phyloP scores from a whole-genome alignment of 2,888 invertebrate genomes.

The Stenolophus ochropezus region DNA sequence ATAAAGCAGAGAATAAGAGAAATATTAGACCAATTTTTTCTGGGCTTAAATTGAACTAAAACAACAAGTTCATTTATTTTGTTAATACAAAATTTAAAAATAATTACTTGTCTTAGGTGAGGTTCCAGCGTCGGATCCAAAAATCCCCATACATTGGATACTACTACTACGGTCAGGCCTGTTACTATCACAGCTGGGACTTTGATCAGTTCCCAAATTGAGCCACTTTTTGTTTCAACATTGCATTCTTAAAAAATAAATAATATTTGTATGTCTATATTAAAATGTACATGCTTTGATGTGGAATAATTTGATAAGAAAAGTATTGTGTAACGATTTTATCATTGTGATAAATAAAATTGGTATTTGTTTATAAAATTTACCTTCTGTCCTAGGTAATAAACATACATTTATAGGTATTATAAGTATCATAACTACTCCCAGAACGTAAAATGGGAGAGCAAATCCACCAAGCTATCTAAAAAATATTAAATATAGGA shows the following conservation, averaged over 20 bases:
- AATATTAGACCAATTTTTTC: slow-evolving; percentile 83
- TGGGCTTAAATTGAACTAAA: slow-evolving; percentile 79
- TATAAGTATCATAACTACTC: slow-evolving; percentile 80
- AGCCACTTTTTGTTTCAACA: slow-evolving; percentile 75
- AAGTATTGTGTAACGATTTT: no score
- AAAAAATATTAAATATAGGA: slow-evolving; percentile 69
- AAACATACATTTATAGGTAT: slow-evolving; percentile 80
- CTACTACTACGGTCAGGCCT: slow-evolving; percentile 81
- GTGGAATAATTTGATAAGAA: no score
- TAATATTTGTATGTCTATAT: no score
- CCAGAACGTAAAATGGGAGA: slow-evolving; percentile 85
- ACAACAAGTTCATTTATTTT: slow-evolving; percentile 22
- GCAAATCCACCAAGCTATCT: slow-evolving; percentile 87
- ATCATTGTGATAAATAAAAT: no score
- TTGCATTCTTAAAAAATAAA: slow-evolving; percentile 73
- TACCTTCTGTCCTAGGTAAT: slow-evolving; percentile 79
- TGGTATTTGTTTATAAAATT: no score
- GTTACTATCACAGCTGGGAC: slow-evolving; percentile 83
- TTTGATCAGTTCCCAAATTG: slow-evolving; percentile 78
- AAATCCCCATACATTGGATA: slow-evolving; percentile 85
- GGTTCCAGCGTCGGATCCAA: slow-evolving; percentile 86
- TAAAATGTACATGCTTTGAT: no score
- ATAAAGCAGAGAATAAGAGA: slow-evolving; percentile 81
- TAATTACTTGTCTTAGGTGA: slow-evolving; percentile 78
- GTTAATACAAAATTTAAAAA: neutral